These are phyloP conservation scores for Hemitrygon akajei DNA, from an alignment of 2,797 vertebrate species.

Conservation along the genomic window DNA sequence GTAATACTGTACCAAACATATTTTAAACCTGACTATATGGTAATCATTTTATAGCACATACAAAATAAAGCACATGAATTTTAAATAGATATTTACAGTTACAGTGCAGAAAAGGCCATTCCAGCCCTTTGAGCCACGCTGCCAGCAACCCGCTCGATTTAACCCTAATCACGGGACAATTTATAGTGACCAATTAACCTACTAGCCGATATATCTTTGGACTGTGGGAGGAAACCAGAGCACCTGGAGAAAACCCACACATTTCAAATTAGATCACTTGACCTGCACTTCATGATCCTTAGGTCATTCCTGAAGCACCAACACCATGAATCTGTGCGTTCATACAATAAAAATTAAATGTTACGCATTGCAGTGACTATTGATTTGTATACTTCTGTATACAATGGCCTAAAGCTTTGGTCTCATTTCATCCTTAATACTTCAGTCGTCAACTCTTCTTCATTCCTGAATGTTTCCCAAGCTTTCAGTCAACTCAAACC, in stretches of 20 bases:
- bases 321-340: not conserved
- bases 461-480: conserved; percentile 10
- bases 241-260: too few relatives aligned
- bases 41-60: not conserved
- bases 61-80: not conserved
- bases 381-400: not conserved
- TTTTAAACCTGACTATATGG: not conserved
- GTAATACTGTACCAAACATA: not conserved
- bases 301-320: not conserved
- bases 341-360: not conserved
- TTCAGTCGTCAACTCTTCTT: not conserved
- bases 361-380: not conserved
- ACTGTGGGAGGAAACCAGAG: too few relatives aligned
- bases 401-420: not conserved
- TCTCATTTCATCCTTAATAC: not conserved
- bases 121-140: too few relatives aligned
- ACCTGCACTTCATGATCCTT: not conserved
- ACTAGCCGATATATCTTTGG: too few relatives aligned
- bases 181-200: too few relatives aligned
- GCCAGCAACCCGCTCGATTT: too few relatives aligned
- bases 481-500: not conserved
- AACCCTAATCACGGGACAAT: too few relatives aligned
- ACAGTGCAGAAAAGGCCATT: too few relatives aligned
- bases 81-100: too few relatives aligned
- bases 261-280: not conserved